Base-by-base conservation (phyloP, 1,140 invertebrate genomes). In the Heliconius melpomene region DNA sequence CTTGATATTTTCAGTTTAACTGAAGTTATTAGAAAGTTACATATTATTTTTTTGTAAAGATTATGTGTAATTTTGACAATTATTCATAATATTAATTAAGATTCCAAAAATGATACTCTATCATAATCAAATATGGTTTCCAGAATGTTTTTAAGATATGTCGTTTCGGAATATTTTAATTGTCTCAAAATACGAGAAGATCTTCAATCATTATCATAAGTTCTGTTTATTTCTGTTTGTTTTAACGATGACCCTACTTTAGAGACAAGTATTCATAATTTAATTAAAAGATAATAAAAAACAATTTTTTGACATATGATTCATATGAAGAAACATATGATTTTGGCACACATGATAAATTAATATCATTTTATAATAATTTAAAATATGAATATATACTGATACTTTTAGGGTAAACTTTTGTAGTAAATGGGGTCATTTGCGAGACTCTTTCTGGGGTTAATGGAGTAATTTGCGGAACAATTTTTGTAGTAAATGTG, bases 331-430 rank as follows among this genome's bases (percentile, higher is more conserved):
- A 57, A 57, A 57, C 9, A 7, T 57, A 23, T 16, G 26, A 29
- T 66, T 66, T 66, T 66, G 26, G 60, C 60, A 66, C 60, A 26
- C 26, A 66, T 66, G 60, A 66, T 29, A 66, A 66, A 29, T 29
- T 16, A 66, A 16, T 66, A 66, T 66, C 60, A 66, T 26, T 66
- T 66, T 13, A 66, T 26, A 16, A 13, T 26, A 9, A 26, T 66
- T 66, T 66, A 3, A 26, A 26, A 0, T 46, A 3, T 13, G 40
- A 46, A 46, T 46, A 46, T 13, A 5, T 46, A 3, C 40, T 3
- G 11, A 46, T 46, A 46, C 40, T 46, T 46, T 16, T 16, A 46
- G 40, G 13, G 3, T 46, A 46, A 46, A 46, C 13, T 46, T 46
- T 46, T 46, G 13, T 46, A 46, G 40, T 40, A 40, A 40, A 40